Evolutionary conservation across 1,140 invertebrate species (phyloP).

Genomic region (Pseudomyrmex cubaensis): DNA sequence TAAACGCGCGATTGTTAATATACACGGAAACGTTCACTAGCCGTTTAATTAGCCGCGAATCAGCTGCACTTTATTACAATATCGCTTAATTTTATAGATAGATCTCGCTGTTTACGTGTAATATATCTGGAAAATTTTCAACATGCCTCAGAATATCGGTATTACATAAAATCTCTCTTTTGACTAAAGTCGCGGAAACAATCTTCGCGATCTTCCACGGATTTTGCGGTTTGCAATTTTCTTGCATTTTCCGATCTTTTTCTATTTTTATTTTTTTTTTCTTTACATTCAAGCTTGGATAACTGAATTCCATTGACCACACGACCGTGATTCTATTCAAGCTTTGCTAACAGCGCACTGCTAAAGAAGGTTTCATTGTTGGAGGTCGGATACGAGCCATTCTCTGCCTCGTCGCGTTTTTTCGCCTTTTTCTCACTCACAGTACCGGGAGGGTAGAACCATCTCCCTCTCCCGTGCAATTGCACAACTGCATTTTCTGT

Average conservation of each 20-base stretch:
- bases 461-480: slow-evolving; percentile 4
- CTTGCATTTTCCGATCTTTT: slow-evolving; percentile 34
- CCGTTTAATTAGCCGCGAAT: not conserved
- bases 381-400: slow-evolving; percentile 59
- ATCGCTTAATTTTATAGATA: not conserved
- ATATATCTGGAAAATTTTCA: not conserved
- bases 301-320: slow-evolving; percentile 67
- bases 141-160: not conserved
- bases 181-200: slow-evolving; percentile 9
- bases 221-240: slow-evolving; percentile 54
- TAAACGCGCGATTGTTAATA: not conserved
- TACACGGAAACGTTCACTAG: not conserved
- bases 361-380: slow-evolving; percentile 72
- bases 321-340: slow-evolving; percentile 45
- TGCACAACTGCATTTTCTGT: slow-evolving; percentile 24
- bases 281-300: slow-evolving; percentile 32
- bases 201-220: not conserved
- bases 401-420: slow-evolving; percentile 18
- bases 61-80: not conserved
- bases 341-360: slow-evolving; percentile 30
- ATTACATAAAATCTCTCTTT: not conserved
- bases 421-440: slow-evolving; percentile 3
- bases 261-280: too few species aligned
- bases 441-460: not conserved
- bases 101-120: not conserved